Evolutionary conservation across 2,113 vertebrate species (phyloP), one percentile per base, ranked within the genome.

Genomic region (Nyctibius bracteatus): DNA sequence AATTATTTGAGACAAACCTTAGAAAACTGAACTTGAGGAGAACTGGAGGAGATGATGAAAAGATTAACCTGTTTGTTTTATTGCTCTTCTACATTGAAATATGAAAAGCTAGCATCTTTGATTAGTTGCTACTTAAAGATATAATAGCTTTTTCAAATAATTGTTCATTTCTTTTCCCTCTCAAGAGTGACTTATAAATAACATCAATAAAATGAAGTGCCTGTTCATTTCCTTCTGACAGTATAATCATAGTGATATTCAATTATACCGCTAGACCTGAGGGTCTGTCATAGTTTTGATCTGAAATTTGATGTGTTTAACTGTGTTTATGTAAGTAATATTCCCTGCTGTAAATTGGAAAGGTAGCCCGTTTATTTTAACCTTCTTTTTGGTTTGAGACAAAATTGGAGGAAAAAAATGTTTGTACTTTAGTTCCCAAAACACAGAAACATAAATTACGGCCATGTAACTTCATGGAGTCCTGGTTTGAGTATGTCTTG

Each of bases 171-270:
- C 37, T 95, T 83, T 94, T 88, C 22, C 24, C 28, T 91, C 54
- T 86, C 47, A 20, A 71, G 47, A 88, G 27, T 79, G 43, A 79
- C 75, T 55, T 91, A 7, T 35, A 88, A 91, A 88, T 88, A 88
- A 57, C 24, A 20, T 90, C 47, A 92, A 47, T 92, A 51, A 83
- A 86, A 30, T 85, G 62, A 94, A 88, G 39, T 86, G 75, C 63
- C 31, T 71, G 63, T 94, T 95, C 67, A 81, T 93, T 90, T 94
- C 41, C 35, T 72, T 92, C 63, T 96, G 86, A 66, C 65, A 55
- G 20, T 28, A 37, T 83, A 88, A 92, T 90, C 43, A 54, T 22
- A 33, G 58, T 59, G 49, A 59, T 92, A 88, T 14, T 90, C 59
- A 88, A 78, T 93, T 95, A 86, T 37, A 19, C 23, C 41, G 44